Evolutionary conservation across 2,113 vertebrate genomes (phyloP).

Genomic region (Macquaria ambigua): DNA sequence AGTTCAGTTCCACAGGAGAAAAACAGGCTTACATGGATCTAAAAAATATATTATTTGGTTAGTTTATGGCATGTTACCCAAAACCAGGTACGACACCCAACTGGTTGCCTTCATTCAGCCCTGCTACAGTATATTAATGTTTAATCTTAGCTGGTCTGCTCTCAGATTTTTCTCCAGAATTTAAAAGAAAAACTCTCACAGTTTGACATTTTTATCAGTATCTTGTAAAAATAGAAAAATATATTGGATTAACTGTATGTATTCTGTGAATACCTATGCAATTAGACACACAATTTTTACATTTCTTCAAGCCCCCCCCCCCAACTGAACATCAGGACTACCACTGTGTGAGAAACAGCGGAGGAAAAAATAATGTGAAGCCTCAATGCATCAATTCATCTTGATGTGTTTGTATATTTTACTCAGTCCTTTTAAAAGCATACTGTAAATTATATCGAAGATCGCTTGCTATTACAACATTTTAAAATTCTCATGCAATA

Average conservation of each 20-base stretch:
- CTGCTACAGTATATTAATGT: not conserved
- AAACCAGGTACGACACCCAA: not conserved
- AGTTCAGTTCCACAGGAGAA: not conserved
- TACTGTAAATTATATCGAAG: slow-evolving; percentile 48
- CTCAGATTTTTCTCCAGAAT: not conserved
- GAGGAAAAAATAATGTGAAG: slow-evolving; percentile 48
- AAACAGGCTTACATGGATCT: not conserved
- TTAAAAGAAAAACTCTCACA: not conserved
- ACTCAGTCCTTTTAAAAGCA: slow-evolving; percentile 34
- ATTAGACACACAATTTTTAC: slow-evolving; percentile 40
- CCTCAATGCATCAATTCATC: slow-evolving; percentile 28
- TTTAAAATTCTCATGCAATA: slow-evolving; percentile 53
- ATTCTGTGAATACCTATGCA: slow-evolving; percentile 83
- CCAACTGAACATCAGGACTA: slow-evolving; percentile 82
- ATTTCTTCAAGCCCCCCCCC: slow-evolving; percentile 24
- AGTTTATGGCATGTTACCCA: not conserved
- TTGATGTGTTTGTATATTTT: slow-evolving; percentile 43
- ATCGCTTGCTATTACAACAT: not conserved
- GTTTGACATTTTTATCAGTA: slow-evolving; percentile 6
- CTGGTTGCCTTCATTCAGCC: slow-evolving; percentile 11
- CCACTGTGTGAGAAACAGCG: slow-evolving; percentile 86
- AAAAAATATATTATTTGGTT: not conserved
- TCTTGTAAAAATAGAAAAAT: slow-evolving; percentile 28
- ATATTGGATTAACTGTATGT: slow-evolving; percentile 54
- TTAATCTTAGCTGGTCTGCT: not conserved